Percentiles rank a stretch among this genome's conserved stretches.
These are phyloP conservation scores for Xenopus borealis DNA, from an alignment of 2,113 vertebrate species.

Conservation along the genomic window DNA sequence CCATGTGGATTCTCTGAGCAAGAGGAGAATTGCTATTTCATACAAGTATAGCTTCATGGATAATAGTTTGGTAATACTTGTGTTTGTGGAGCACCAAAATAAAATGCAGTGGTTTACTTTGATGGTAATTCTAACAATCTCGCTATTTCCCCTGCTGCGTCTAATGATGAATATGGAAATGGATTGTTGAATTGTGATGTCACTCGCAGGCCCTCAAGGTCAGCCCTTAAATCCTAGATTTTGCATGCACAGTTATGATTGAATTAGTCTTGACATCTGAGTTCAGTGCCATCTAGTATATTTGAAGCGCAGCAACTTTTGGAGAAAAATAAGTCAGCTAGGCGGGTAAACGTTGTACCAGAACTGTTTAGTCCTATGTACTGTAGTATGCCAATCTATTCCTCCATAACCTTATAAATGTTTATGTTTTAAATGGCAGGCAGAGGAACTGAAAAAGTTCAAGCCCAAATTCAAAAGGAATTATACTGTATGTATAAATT, in stretches of 20 bases:
- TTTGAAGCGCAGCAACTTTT: too few relatives aligned
- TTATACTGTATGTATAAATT: too few relatives aligned
- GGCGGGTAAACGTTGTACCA: neutral
- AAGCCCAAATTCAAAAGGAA: too few relatives aligned
- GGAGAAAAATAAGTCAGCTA: neutral
- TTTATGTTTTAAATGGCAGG: too few relatives aligned
- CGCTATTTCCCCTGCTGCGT: constrained; percentile 66
- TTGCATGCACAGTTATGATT: constrained; percentile 44
- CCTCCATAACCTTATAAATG: constrained; percentile 41
- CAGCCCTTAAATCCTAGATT: constrained; percentile 67
- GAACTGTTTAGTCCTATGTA: neutral
- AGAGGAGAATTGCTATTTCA: neutral
- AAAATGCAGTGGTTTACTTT: constrained; percentile 57
- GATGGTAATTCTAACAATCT: constrained; percentile 69
- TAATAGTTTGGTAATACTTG: constrained; percentile 66
- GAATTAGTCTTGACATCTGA: constrained; percentile 19
- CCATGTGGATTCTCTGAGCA: neutral
- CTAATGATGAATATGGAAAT: constrained; percentile 67
- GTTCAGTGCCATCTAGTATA: constrained; percentile 5
- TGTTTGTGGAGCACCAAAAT: constrained; percentile 53
- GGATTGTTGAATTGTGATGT: constrained; percentile 71
- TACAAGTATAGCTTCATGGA: constrained; percentile 2
- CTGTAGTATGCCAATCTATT: constrained; percentile 59
- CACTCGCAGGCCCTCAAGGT: constrained; percentile 75
- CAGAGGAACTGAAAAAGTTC: too few relatives aligned